A percentile compares a stretch with the other conserved stretches of the same genome.
Conservation (phyloP, 1,140 invertebrate species). For the Trissolcus basalis region DNA sequence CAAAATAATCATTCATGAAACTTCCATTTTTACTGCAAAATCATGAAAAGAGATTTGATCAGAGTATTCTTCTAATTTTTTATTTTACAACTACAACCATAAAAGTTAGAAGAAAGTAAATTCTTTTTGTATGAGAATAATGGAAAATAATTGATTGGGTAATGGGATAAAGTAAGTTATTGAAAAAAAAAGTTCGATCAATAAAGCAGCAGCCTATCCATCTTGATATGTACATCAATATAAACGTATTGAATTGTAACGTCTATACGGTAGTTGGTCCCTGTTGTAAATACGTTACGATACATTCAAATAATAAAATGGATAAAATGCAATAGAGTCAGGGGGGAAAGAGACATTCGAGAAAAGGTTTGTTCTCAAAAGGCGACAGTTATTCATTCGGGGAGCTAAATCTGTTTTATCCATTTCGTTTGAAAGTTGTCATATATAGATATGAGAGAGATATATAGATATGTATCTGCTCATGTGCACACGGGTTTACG, state of each 20-base stretch:
- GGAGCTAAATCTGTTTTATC: constrained; percentile 45
- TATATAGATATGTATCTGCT: constrained; percentile 40
- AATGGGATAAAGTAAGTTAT: too few species aligned
- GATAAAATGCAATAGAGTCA: constrained; percentile 50
- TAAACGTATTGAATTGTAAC: constrained; percentile 35
- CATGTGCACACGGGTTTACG: constrained; percentile 23
- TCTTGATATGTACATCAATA: constrained; percentile 42
- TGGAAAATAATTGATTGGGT: too few species aligned
- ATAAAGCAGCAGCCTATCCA: constrained; percentile 19
- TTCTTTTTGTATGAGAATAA: too few species aligned
- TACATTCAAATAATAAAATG: constrained; percentile 52
- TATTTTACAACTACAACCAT: too few species aligned
- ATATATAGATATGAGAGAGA: constrained; percentile 13
- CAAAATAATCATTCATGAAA: too few species aligned
- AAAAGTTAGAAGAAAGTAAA: too few species aligned
- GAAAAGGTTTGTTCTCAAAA: constrained; percentile 41
- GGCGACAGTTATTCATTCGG: constrained; percentile 44
- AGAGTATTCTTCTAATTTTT: too few species aligned
- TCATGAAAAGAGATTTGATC: too few species aligned
- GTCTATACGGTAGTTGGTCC: constrained; percentile 16
- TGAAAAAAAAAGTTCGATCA: too few species aligned
- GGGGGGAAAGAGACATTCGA: constrained; percentile 26
- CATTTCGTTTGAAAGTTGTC: constrained; percentile 35
- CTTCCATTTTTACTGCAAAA: too few species aligned
- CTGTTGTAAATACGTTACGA: constrained; percentile 27